Evolutionary conservation across 2,888 invertebrate species (phyloP).

Genomic region (Isoperla grammatica): DNA sequence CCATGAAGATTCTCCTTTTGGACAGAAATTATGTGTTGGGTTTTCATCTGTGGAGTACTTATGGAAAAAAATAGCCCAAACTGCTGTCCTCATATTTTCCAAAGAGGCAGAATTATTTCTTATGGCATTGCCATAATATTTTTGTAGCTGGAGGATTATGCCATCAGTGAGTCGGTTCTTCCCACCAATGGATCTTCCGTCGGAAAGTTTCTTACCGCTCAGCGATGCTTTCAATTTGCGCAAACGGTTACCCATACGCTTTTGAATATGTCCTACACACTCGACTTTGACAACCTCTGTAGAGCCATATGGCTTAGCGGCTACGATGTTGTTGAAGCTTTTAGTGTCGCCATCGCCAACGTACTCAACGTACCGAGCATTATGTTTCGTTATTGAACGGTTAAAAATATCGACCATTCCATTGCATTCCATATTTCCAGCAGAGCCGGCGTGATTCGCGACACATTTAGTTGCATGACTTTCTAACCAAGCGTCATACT

Average conservation of each 20-base stretch:
- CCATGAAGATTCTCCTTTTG: slow-evolving; percentile 19
- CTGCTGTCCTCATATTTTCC: slow-evolving; percentile 18
- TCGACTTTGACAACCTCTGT: slow-evolving; percentile 26
- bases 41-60: slow-evolving; percentile 17
- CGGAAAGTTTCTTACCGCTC: background rate
- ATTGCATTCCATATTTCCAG: slow-evolving; percentile 31
- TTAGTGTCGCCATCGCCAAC: slow-evolving; percentile 27
- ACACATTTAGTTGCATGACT: slow-evolving; percentile 23
- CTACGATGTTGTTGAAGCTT: slow-evolving; percentile 21
- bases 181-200: background rate
- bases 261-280: slow-evolving; percentile 29
- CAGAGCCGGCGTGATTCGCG: slow-evolving; percentile 28
- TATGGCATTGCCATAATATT: slow-evolving; percentile 21
- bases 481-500: slow-evolving; percentile 11
- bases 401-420: slow-evolving; percentile 27
- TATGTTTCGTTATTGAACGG: slow-evolving; percentile 23
- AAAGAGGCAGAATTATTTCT: slow-evolving; percentile 4
- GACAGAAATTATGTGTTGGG: slow-evolving; percentile 22
- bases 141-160: background rate
- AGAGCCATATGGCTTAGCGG: slow-evolving; percentile 28
- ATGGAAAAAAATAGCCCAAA: slow-evolving; percentile 25
- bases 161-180: background rate
- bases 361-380: slow-evolving; percentile 26
- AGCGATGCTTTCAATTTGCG: background rate
- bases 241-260: slow-evolving; percentile 31